A percentile compares a stretch with the other conserved stretches of the same genome.
Conservation (phyloP, 2,113 vertebrate species). For the Brevimyrus niger region DNA sequence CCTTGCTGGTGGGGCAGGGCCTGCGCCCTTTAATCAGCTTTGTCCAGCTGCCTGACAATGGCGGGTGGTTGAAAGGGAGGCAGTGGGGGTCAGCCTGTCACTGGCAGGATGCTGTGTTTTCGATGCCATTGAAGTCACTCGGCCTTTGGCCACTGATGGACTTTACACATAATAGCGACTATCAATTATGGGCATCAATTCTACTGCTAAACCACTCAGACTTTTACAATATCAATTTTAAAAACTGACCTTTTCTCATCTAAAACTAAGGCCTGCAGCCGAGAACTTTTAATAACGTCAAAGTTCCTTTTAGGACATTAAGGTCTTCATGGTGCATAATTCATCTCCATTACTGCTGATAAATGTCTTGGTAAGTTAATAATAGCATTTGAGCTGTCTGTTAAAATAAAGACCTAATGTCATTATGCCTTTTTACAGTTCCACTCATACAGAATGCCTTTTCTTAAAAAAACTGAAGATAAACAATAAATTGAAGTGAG, state of each 20-base stretch:
- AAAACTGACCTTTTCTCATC: neutral
- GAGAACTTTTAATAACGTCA: neutral
- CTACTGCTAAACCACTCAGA: neutral
- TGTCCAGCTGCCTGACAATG: conserved; percentile 57
- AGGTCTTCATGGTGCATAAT: conserved; percentile 40
- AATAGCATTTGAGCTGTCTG: conserved; percentile 47
- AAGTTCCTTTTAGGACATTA: neutral
- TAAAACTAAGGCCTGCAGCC: neutral
- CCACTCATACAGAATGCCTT: neutral
- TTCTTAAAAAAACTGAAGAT: neutral
- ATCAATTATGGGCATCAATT: neutral
- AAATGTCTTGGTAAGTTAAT: conserved; percentile 39
- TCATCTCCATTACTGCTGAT: conserved; percentile 52
- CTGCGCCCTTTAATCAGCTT: conserved; percentile 53
- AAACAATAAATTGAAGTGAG: neutral
- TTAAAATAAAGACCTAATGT: conserved; percentile 39
- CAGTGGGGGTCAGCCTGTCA: conserved; percentile 53
- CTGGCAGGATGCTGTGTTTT: conserved; percentile 46
- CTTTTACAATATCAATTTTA: neutral
- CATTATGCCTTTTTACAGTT: conserved; percentile 37
- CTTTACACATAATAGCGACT: neutral
- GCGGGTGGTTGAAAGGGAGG: conserved; percentile 43
- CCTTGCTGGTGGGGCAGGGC: conserved; percentile 28
- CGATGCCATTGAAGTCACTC: conserved; percentile 46
- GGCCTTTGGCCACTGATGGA: conserved; percentile 17